These are phyloP conservation scores for Elegia similella DNA, from an alignment of 2,888 invertebrate genomes.

Conservation along the genomic window DNA sequence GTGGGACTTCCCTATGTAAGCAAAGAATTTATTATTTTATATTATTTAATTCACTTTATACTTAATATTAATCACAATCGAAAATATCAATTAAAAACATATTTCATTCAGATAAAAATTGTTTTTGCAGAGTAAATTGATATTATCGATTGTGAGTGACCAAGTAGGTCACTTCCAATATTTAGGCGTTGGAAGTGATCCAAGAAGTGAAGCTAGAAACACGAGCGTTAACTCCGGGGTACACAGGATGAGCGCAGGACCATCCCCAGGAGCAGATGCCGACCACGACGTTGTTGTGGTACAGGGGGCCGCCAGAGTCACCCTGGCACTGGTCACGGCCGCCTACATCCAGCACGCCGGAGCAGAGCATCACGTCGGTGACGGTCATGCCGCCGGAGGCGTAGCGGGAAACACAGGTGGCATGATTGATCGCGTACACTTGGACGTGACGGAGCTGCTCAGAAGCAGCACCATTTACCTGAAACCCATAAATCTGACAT, in stretches of 20 bases:
- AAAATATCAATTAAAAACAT: too few species aligned
- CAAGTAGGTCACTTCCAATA: too few species aligned
- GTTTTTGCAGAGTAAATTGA: too few species aligned
- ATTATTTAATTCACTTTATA: too few species aligned
- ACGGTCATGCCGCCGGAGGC: conserved; percentile 28
- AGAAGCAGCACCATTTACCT: conserved; percentile 38
- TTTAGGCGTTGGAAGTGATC: conserved; percentile 40
- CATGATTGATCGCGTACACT: conserved; percentile 42
- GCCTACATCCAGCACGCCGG: conserved; percentile 45
- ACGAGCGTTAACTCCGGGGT: conserved; percentile 45
- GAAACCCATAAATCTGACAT: conserved; percentile 6
- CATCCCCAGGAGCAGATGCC: conserved; percentile 41
- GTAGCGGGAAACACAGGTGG: conserved; percentile 39
- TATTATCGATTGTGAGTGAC: too few species aligned
- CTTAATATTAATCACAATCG: too few species aligned
- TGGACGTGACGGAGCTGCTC: conserved; percentile 48
- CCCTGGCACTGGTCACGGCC: conserved; percentile 50
- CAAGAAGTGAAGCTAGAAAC: conserved; percentile 41
- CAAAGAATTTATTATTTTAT: too few species aligned
- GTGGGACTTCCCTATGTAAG: too few species aligned
- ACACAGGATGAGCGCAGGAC: conserved; percentile 35
- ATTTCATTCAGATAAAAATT: too few species aligned
- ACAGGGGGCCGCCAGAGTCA: conserved; percentile 50
- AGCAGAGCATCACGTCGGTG: conserved; percentile 54
- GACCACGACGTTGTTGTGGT: conserved; percentile 42